A percentile compares a stretch with the other conserved stretches of the same genome.
Evolutionary conservation across 2,888 invertebrate species (phyloP).

Genomic region (Seira sanloemensis): DNA sequence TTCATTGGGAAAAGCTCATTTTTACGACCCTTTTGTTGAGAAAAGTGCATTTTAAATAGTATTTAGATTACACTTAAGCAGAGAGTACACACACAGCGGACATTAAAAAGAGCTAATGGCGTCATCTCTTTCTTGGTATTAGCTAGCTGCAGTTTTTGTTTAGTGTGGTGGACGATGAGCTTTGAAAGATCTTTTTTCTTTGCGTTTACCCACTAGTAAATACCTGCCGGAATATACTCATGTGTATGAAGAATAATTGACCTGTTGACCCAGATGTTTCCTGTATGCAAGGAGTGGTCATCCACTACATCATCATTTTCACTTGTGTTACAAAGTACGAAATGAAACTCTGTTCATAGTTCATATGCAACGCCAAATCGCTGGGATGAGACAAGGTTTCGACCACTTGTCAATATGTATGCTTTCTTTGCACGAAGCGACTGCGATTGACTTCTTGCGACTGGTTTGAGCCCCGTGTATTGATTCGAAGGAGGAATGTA

Average conservation of each 20-base stretch:
- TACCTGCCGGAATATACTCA: slow-evolving; percentile 51
- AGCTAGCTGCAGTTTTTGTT: neutral
- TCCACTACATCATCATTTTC: slow-evolving; percentile 58
- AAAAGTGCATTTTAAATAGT: slow-evolving; percentile 9
- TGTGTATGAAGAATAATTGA: slow-evolving; percentile 46
- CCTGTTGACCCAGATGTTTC: slow-evolving; percentile 65
- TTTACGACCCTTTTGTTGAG: too few relatives aligned
- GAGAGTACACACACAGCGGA: neutral
- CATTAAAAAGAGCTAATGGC: neutral
- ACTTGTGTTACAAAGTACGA: neutral
- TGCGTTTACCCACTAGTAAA: neutral
- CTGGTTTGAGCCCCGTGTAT: too few relatives aligned
- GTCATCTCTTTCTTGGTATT: neutral
- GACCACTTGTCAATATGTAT: too few relatives aligned
- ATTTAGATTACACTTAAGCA: neutral
- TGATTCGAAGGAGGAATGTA: too few relatives aligned
- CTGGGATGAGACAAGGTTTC: neutral
- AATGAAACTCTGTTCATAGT: neutral
- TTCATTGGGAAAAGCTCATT: too few relatives aligned
- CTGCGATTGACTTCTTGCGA: too few relatives aligned
- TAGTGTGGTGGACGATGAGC: neutral
- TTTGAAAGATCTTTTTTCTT: neutral
- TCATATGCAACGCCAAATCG: neutral
- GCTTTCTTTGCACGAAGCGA: too few relatives aligned
- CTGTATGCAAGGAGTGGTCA: slow-evolving; percentile 64